A percentile compares a stretch with the other conserved stretches of the same genome.
Conservation (phyloP, 2,888 invertebrate species). For the Heliconius aoede region DNA sequence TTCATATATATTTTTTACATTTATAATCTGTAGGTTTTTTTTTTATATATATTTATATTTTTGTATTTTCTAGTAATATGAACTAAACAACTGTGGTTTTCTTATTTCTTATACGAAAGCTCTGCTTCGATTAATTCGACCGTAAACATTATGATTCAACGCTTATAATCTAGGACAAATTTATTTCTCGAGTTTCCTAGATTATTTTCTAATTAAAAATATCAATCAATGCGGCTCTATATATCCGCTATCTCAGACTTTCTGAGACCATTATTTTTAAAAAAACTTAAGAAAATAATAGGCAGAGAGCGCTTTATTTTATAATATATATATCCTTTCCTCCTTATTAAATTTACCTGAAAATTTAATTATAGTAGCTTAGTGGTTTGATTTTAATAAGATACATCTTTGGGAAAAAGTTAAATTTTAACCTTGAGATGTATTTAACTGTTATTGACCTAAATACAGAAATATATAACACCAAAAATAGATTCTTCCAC, state of each 20-base stretch:
- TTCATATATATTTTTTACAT: neutral
- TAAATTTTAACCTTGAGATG: neutral
- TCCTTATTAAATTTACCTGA: too few relatives aligned
- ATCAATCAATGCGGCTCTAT: neutral
- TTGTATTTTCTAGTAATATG: neutral
- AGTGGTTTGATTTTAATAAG: neutral
- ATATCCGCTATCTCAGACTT: neutral
- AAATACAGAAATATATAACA: neutral
- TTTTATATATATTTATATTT: neutral
- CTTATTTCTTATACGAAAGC: constrained; percentile 7
- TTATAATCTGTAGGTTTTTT: neutral
- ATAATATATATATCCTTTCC: too few relatives aligned
- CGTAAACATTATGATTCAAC: constrained; percentile 13
- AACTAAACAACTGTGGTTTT: neutral
- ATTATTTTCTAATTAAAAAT: constrained; percentile 17
- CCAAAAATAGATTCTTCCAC: neutral
- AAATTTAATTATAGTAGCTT: too few relatives aligned
- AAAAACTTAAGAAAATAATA: too few relatives aligned
- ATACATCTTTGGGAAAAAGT: neutral
- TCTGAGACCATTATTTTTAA: too few relatives aligned
- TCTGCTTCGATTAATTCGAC: constrained; percentile 4
- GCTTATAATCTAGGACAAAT: constrained; percentile 14
- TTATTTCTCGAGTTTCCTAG: constrained; percentile 17
- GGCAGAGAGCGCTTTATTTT: too few relatives aligned
- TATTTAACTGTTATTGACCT: neutral